Conservation (phyloP, 2,797 vertebrate species). For the Sphaeramia orbicularis region DNA sequence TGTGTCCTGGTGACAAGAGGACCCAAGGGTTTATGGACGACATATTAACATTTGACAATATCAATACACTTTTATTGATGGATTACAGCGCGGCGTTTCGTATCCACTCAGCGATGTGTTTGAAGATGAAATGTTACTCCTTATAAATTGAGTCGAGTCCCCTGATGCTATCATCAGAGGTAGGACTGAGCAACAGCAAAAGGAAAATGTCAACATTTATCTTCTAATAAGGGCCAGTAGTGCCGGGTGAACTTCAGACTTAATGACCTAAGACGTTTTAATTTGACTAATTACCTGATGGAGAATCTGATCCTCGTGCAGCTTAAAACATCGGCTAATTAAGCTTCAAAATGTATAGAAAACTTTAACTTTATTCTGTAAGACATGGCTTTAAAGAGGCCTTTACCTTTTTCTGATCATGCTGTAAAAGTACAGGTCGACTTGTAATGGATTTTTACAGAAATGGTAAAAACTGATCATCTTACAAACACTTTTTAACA, state of each 20-base stretch:
- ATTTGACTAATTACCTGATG: slow-evolving; percentile 52
- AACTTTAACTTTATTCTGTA: background rate
- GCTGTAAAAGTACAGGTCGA: background rate
- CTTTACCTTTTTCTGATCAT: background rate
- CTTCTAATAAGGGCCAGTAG: slow-evolving; percentile 28
- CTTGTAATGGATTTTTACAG: too few species aligned
- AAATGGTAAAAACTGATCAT: too few species aligned
- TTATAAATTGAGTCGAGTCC: slow-evolving; percentile 56
- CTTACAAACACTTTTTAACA: too few species aligned
- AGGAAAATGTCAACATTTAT: slow-evolving; percentile 69
- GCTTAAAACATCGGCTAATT: slow-evolving; percentile 9
- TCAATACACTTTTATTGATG: slow-evolving; percentile 78
- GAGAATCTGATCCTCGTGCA: slow-evolving; percentile 11
- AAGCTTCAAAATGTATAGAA: slow-evolving; percentile 17
- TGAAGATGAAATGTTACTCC: slow-evolving; percentile 71
- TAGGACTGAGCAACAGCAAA: slow-evolving; percentile 44
- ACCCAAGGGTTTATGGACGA: slow-evolving; percentile 75
- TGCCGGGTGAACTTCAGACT: slow-evolving; percentile 43
- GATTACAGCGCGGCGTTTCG: slow-evolving; percentile 62
- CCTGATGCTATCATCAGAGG: slow-evolving; percentile 62
- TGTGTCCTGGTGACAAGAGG: slow-evolving; percentile 59
- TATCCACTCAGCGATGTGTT: slow-evolving; percentile 57
- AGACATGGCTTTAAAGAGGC: background rate
- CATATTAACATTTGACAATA: slow-evolving; percentile 83
- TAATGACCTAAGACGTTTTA: slow-evolving; percentile 36